Evolutionary conservation across 2,113 vertebrate species (phyloP).

Genomic region (Hypomesus transpacificus): DNA sequence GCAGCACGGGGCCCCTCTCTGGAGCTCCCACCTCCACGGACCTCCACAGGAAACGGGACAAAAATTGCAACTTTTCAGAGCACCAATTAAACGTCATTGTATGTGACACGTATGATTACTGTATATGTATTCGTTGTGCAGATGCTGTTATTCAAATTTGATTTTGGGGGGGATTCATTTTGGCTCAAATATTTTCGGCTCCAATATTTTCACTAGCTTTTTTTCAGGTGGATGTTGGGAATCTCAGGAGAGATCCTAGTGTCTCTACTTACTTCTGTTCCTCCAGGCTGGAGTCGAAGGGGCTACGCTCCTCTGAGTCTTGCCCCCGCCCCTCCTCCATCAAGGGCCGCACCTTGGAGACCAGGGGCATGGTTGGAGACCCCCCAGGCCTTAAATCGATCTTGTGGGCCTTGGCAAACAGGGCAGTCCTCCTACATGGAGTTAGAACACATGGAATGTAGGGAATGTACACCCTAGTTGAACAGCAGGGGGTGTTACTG

Average conservation of each 20-base stretch:
- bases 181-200: too few species aligned
- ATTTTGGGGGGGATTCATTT: too few species aligned
- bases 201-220: too few species aligned
- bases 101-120: too few species aligned
- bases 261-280: constrained; percentile 35
- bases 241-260: background rate
- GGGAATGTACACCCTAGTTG: background rate
- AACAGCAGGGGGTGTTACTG: background rate
- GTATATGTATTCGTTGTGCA: too few species aligned
- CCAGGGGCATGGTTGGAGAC: constrained; percentile 42
- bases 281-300: constrained; percentile 4
- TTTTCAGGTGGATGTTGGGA: background rate
- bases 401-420: constrained; percentile 38
- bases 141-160: too few species aligned
- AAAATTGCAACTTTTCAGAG: background rate
- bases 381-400: constrained; percentile 23
- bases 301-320: constrained; percentile 10
- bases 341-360: constrained; percentile 62
- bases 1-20: constrained; percentile 20
- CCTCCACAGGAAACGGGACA: constrained; percentile 6
- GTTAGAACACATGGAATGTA: background rate
- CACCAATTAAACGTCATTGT: too few species aligned
- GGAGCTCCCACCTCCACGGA: constrained; percentile 7
- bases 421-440: constrained; percentile 28
- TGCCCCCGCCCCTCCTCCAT: constrained; percentile 37